Evolutionary conservation across 2,797 vertebrate genomes (phyloP).

Genomic region (Phylloscopus collybita): DNA sequence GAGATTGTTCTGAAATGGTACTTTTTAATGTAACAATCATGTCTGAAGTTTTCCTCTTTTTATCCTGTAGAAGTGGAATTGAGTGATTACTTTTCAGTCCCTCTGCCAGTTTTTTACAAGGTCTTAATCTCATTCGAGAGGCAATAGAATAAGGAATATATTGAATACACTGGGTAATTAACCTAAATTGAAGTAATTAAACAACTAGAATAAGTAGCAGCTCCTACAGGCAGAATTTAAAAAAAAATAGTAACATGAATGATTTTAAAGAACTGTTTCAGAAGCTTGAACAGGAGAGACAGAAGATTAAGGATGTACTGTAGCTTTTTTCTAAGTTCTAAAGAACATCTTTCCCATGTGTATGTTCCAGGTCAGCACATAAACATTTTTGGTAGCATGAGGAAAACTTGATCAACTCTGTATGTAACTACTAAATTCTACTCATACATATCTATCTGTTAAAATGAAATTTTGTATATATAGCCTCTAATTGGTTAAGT

Average conservation of each 20-base stretch:
- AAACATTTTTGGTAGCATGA: background rate
- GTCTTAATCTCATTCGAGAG: background rate
- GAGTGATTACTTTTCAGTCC: background rate
- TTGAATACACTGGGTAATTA: background rate
- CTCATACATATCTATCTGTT: background rate
- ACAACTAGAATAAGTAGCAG: background rate
- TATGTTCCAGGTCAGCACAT: background rate
- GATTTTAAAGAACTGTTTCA: background rate
- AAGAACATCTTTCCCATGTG: background rate
- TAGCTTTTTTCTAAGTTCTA: background rate
- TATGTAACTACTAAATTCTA: background rate
- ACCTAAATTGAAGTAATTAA: constrained; percentile 12
- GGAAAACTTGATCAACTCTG: background rate
- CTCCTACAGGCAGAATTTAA: background rate
- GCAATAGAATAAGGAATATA: background rate
- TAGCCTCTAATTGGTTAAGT: background rate
- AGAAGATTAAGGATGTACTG: background rate
- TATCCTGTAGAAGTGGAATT: background rate
- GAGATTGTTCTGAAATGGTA: background rate
- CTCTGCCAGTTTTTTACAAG: background rate
- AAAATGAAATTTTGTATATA: background rate
- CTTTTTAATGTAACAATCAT: background rate
- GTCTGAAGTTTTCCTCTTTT: background rate
- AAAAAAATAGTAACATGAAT: background rate
- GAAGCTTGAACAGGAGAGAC: background rate